Base-by-base conservation (phyloP, 2,113 vertebrate species). In the Seriola aureovittata region DNA sequence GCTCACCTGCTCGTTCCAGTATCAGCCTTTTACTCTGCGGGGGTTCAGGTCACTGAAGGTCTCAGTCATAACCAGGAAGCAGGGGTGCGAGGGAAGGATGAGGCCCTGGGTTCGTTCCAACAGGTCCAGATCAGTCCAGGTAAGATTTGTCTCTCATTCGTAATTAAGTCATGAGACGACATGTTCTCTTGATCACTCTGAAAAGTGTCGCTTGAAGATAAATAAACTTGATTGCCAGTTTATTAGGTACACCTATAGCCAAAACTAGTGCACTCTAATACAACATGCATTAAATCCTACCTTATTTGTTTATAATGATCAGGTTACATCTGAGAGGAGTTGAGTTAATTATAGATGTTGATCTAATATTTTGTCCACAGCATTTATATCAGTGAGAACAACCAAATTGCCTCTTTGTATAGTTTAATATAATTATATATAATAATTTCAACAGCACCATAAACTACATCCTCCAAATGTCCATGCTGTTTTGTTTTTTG, bases 71-170 rank as follows among this genome's bases (percentile, higher is more conserved):
- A 75, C 34, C 57, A 55, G 77, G 74, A 78, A 80, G 42, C 63
- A 60, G 62, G n/a, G 13, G 69, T 36, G 8, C 2, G 11, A 17
- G 38, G 62, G 76, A 72, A 93, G 50, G 68, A 94, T 94, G 93
- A 92, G 92, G 89, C 91, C 92, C 57, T 94, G 92, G 93, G 40
- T 93, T 72, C 86, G 92, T 1, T 86, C 93, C 71, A 90, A 65
- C 85, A 86, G 91, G 85, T 91, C 85, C 90, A 86, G 90, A 79
- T 93, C 91, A 21, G 86, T 89, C 46, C 93, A 93, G 89, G 93
- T 94, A 84, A 89, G 86, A 70, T 19, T 42, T 23, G 7, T 21
- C 60, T 73, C 29, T 59, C 0, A 48, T 64, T 21, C n/a, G 3
- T 34, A 13, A n/a, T 66, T 23, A 17, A 65, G 40, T 50, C 63